A percentile compares a stretch with the other conserved stretches of the same genome.
phyloP scores from a whole-genome alignment of 1,140 invertebrate genomes.

The Drusus annulatus region DNA sequence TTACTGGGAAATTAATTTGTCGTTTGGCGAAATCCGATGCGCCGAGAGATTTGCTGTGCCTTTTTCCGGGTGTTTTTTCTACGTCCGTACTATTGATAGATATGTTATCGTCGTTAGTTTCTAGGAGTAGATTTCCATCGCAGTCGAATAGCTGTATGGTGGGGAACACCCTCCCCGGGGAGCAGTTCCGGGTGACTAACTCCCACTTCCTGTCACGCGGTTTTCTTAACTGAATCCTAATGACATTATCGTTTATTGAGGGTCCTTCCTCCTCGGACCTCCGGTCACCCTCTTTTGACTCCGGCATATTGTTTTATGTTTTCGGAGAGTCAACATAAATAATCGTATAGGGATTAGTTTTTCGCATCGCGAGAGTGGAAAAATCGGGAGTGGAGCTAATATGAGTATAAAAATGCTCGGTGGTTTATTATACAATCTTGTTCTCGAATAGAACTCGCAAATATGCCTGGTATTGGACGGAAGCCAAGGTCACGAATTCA shows the following conservation, averaged over 20 bases:
- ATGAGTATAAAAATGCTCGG: neutral
- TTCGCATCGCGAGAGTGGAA: neutral
- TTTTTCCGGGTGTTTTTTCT: slow-evolving; percentile 41
- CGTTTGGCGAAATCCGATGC: slow-evolving; percentile 61
- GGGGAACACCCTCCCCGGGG: slow-evolving; percentile 67
- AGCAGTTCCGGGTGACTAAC: slow-evolving; percentile 67
- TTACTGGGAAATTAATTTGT: slow-evolving; percentile 61
- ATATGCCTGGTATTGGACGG: slow-evolving; percentile 50
- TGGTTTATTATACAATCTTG: slow-evolving; percentile 50
- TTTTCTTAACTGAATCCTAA: slow-evolving; percentile 69
- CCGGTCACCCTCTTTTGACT: slow-evolving; percentile 56
- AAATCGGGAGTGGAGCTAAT: too few species aligned
- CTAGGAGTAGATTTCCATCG: slow-evolving; percentile 69
- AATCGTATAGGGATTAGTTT: neutral
- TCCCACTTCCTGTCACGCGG: slow-evolving; percentile 69
- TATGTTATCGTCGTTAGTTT: slow-evolving; percentile 71
- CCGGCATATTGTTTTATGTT: slow-evolving; percentile 45
- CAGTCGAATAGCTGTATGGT: slow-evolving; percentile 71
- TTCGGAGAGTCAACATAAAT: neutral
- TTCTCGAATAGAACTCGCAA: slow-evolving; percentile 25
- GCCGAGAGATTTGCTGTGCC: slow-evolving; percentile 62
- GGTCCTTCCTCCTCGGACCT: slow-evolving; percentile 67
- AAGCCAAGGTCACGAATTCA: slow-evolving; percentile 55
- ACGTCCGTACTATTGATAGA: slow-evolving; percentile 68
- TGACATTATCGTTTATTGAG: slow-evolving; percentile 69